A percentile compares a stretch with the other conserved stretches of the same genome.
phyloP scores from a whole-genome alignment of 2,888 invertebrate species.

The Epinotia bilunana region DNA sequence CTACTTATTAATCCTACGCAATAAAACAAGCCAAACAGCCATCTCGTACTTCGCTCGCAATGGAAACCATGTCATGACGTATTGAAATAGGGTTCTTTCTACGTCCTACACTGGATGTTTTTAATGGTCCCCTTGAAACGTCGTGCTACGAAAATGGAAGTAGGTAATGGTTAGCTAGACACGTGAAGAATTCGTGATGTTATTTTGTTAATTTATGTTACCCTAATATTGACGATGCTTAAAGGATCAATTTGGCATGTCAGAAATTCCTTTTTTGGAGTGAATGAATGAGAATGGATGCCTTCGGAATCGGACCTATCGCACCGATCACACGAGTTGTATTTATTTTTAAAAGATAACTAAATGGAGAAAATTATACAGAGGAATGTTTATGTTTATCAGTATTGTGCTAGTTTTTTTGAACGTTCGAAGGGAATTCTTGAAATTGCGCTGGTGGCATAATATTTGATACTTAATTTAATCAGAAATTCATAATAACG shows the following conservation, averaged over 20 bases:
- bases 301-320: slow-evolving; percentile 50
- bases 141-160: slow-evolving; percentile 68
- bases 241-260: slow-evolving; percentile 82
- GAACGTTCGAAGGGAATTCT: slow-evolving; percentile 48
- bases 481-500: not conserved
- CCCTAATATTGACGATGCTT: slow-evolving; percentile 77
- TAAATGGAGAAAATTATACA: slow-evolving; percentile 63
- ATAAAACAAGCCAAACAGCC: slow-evolving; percentile 64
- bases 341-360: slow-evolving; percentile 55
- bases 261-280: slow-evolving; percentile 76
- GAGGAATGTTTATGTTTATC: slow-evolving; percentile 60
- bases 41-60: slow-evolving; percentile 52
- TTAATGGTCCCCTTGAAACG: slow-evolving; percentile 63
- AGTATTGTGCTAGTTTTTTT: slow-evolving; percentile 62
- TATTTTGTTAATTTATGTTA: slow-evolving; percentile 72
- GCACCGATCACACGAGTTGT: slow-evolving; percentile 50
- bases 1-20: slow-evolving; percentile 62
- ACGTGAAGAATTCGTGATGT: slow-evolving; percentile 72
- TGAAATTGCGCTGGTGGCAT: slow-evolving; percentile 22
- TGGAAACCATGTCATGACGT: slow-evolving; percentile 52
- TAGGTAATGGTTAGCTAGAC: slow-evolving; percentile 61
- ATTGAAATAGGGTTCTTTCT: slow-evolving; percentile 55
- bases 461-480: slow-evolving; percentile 5
- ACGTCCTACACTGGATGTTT: slow-evolving; percentile 50
- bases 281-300: slow-evolving; percentile 45